These are phyloP conservation scores for Malurus cyaneus DNA, from an alignment of 2,113 vertebrate genomes.

Conservation along the genomic window DNA sequence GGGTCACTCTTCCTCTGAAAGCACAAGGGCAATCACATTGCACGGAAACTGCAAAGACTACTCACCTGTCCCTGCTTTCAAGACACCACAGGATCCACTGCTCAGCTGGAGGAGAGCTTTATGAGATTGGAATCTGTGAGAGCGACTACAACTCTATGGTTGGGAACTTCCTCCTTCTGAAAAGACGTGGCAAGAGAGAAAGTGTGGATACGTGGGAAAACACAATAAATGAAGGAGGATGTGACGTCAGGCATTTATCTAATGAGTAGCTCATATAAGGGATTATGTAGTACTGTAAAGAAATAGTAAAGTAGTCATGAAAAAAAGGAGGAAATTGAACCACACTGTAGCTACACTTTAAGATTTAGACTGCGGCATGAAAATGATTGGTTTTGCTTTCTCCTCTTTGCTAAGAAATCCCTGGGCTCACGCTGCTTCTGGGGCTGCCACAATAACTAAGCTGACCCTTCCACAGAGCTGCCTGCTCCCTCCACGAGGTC, in stretches of 20 bases:
- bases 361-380: background rate
- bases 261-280: background rate
- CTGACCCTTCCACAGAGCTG: no score
- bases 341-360: background rate
- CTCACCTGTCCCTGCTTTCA: background rate
- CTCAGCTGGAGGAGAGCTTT: background rate
- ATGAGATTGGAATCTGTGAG: background rate
- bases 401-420: no score
- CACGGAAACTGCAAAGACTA: background rate
- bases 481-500: no score
- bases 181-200: background rate
- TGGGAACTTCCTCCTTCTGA: background rate
- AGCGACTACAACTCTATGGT: rapidly evolving
- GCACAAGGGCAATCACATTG: background rate
- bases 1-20: background rate
- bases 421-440: no score
- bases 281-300: background rate
- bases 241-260: background rate
- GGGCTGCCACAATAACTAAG: no score
- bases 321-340: background rate
- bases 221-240: background rate
- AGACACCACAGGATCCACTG: background rate
- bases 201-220: background rate
- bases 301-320: rapidly evolving
- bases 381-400: no score